Evolutionary conservation across 2,113 vertebrate genomes (phyloP), one percentile per base, ranked within the genome.

Genomic region (Sialia sialis): DNA sequence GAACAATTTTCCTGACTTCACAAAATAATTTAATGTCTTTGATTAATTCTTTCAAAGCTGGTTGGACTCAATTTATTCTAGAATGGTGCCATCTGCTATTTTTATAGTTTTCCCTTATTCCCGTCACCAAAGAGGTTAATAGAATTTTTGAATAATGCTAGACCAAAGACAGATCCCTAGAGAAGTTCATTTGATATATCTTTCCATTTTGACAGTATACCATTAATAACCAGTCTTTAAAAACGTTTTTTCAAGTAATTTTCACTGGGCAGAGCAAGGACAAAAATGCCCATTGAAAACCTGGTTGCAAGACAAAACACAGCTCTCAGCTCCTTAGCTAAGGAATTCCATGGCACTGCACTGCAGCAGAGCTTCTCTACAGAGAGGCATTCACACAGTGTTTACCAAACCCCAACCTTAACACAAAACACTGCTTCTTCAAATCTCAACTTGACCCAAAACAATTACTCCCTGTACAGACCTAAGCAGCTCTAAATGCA

Each of bases 101-200:
- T 95, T 90, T 77, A 66, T 9, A 80, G 41, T 69, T 83, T 82
- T 44, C 38, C 27, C 44, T 93, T 87, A 91, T 41, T 96, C 90
- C 75, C 11, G 23, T 38, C 74, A 84, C 87, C 78, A 73, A 88
- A 93, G 76, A 81, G 51, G 64, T 84, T 88, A 93, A 96, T 10
- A 93, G 79, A 92, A 93, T 74, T 94, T 90, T 54, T 95, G 72
- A 93, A 90, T 94, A 94, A 93, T 48, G 69, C 27, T 74, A 86
- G 59, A 62, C 67, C 67, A 83, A 92, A 93, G 70, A 83, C 0
- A 75, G 81, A 77, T 88, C 88, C 75, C 85, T 21, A 8, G n/a
- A 88, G 78, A 80, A 88, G 72, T 46, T 60, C 22, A 78, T 70
- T 86, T 92, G 88, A 92, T 84, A 2, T 20, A 90, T 70, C 88